Base-by-base conservation (phyloP, 1,140 invertebrate species). In the Bombus affinis region DNA sequence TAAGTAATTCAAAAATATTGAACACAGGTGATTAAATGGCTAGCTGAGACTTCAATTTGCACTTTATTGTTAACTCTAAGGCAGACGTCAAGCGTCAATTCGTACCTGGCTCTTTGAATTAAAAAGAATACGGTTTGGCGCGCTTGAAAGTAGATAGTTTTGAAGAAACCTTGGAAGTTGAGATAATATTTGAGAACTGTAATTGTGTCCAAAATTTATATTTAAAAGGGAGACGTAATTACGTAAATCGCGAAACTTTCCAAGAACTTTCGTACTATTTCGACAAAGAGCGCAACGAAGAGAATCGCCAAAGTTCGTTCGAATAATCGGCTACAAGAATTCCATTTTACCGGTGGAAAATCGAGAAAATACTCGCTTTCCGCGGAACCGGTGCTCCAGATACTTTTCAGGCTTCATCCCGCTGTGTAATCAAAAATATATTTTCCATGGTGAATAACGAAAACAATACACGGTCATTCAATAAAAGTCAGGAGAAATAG, bases 401-500 rank as follows among this genome's bases (percentile, higher is more conserved):
- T 79, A 72, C 15, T 57, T 44, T 84, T 62, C 47, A 35, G 28
- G 37, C 53, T 47, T 71, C 68, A n/a, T 9, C 9, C 25, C 12
- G 22, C 15, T 13, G 79, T 32, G 79, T 57, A 65, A 62, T 80
- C 83, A 22, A n/a, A 72, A 72, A 72, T 71, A 77, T 72, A 80
- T 62, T 80, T 71, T 74, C 39, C 39, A 53, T 32, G 12, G 47
- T 22, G 59, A 44, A 42, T 13, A 47, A 68, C 71, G 9, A 75
- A 72, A 80, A 65, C 66, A 57, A 28, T 37, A 62, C 28, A 42
- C 47, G n/a, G 13, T 28, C 76, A 47, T 72, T 85, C 53, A 25
- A 80, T 39, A 39, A 53, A 80, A 39, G 77, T 80, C 57, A 25
- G 25, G n/a, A n/a, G 68, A 80, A 79, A 75, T 74, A 44, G 76